Conservation (phyloP, 37 sponge, comb jelly and placozoan species). For the Amphimedon queenslandica region DNA sequence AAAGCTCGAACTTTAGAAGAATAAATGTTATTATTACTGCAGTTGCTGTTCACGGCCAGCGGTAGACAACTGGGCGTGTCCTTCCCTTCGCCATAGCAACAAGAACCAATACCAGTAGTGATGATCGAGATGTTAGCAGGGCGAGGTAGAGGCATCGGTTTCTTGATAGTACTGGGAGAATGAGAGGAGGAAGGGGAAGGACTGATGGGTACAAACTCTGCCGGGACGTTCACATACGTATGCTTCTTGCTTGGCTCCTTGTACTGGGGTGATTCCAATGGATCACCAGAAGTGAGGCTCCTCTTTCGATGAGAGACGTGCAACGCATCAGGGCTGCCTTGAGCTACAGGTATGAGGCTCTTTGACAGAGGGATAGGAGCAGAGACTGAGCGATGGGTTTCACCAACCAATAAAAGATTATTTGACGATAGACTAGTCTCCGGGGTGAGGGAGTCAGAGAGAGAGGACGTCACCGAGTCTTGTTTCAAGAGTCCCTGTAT, state of each 20-base stretch:
- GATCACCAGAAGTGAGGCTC: not conserved
- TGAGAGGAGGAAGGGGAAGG: not conserved
- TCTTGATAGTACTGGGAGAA: not conserved
- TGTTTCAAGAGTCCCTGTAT: no score
- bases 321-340: not conserved
- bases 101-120: no score
- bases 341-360: not conserved
- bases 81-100: no score
- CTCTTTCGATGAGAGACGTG: not conserved
- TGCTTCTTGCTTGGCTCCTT: constrained; percentile 2
- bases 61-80: no score
- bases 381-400: no score
- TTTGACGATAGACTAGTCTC: no score
- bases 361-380: no score
- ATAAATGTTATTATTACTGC: not conserved
- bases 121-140: not conserved
- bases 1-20: not conserved
- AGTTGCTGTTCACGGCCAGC: not conserved
- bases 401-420: no score
- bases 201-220: no score
- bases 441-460: no score
- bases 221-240: not conserved
- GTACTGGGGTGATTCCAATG: not conserved
- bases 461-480: no score
- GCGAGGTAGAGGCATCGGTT: not conserved